Evolutionary conservation across 2,888 invertebrate species (phyloP), one percentile per base, ranked within the genome.

Genomic region (Clivina fossor): DNA sequence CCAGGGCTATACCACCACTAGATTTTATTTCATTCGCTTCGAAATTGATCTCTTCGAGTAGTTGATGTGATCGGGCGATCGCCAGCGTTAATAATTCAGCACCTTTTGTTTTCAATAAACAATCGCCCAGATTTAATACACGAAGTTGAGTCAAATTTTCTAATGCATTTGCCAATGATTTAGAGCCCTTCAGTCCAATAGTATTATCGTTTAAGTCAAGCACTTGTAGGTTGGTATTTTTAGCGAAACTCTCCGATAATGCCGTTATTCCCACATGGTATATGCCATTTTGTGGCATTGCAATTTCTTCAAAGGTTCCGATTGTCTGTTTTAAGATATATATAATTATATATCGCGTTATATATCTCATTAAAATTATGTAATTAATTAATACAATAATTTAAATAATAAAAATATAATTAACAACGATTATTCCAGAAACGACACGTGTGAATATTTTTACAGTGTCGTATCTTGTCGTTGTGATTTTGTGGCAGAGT

Each of bases 251-350:
- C 9, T 84, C 80, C 0, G 92, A 86, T 4, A 99, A 71, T 0
- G 89, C 92, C 0, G 83, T 73, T 40, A 98, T 85, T 0, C 98
- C 99, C 0, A 75, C 74, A 68, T 88, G 85, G 74, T 92, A 93
- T 64, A 99, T 98, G 0, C 97, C 96, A 74, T 99, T 99, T 74
- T 99, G 98, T 0, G 94, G 95, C 88, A 99, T 92, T 3, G 84
- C 83, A 20, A 99, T 80, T 70, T 92, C 90, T 73, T 95, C 93
- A 8, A 99, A 73, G 0, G 89, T 88, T 19, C 88, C 86, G 65
- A 97, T 80, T 43, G 80, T 78, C 80, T 88, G 74, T 2, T 74
- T 53, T 22, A 26, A 35, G 2, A 28, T 13, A 13, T 24, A 40
- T 43, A 16, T 13, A 38, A 16, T 16, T 2, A 15, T 51, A n/a